A percentile compares a stretch with the other conserved stretches of the same genome.
These are phyloP conservation scores for Mobula hypostoma DNA, from an alignment of 2,113 vertebrate species.

Conservation along the genomic window DNA sequence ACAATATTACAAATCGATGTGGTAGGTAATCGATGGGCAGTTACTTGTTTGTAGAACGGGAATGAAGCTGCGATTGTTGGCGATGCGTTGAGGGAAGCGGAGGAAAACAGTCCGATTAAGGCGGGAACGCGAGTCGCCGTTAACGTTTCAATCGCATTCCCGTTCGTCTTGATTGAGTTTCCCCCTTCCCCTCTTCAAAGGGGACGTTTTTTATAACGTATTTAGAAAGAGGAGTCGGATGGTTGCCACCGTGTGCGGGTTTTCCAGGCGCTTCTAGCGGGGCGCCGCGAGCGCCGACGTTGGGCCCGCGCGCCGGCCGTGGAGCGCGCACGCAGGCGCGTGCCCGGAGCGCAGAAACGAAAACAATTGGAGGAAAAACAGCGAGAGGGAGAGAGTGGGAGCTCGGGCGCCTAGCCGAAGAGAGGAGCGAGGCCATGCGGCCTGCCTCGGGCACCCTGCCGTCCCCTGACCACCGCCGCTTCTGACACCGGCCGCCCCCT, in stretches of 20 bases:
- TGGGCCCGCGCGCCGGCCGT: too few relatives aligned
- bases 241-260: not conserved
- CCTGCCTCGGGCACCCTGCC: not conserved
- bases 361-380: slow-evolving; percentile 13
- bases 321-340: not conserved
- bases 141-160: too few relatives aligned
- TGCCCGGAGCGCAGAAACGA: not conserved
- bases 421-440: slow-evolving; percentile 6
- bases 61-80: not conserved
- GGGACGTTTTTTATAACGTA: not conserved
- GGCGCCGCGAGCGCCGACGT: not conserved
- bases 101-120: not conserved
- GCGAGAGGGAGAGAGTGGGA: not conserved
- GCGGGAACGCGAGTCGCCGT: not conserved
- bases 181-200: not conserved
- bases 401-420: not conserved
- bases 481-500: not conserved
- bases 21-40: not conserved
- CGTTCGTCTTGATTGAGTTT: too few relatives aligned
- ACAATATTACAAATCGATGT: not conserved
- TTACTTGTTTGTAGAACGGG: not conserved
- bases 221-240: not conserved
- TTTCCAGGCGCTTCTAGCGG: not conserved
- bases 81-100: not conserved
- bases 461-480: not conserved